Evolutionary conservation across 2,113 vertebrate genomes (phyloP), one percentile per base, ranked within the genome.

Genomic region (Aegotheles bennettii): DNA sequence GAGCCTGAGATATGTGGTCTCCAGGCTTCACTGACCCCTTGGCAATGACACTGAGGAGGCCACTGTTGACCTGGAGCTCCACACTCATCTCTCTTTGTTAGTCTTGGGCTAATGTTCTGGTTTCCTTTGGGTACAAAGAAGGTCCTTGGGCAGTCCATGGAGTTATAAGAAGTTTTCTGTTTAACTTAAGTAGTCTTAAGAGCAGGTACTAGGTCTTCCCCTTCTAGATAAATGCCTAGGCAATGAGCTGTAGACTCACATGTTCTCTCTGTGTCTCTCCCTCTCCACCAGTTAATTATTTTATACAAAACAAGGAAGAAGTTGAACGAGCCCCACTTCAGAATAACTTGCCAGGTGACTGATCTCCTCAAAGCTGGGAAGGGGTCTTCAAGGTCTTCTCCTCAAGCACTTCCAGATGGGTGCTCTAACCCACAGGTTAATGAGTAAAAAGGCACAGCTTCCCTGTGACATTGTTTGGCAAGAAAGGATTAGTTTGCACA

Each of bases 221-320:
- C 35, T 51, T 68, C 48, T 45, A 71, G 40, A 85, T 51, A 51
- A 85, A 79, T 90, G 68, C 60, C 60, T 94, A 95, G 65, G 79
- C 94, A 92, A 86, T 86, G 91, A 94, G 86, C 64, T 93, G 60
- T 33, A 93, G 89, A 92, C 73, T 91, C 93, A 81, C 68, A 87
- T 60, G 86, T 43, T 96, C 79, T 26, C 65, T 60, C n/a, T 54
- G 48, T 54, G 48, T 73, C 84, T 94, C 57, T 56, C 45, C 71
- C 79, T 56, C 42, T 42, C 42, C 0, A 0, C 23, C 76, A 75
- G 86, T 80, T 88, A 75, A 95, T 89, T 93, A 78, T 93, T 95
- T 95, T 94, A 96, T 92, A 95, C 95, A 92, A 96, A 97, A 93
- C 77, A 95, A 96, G 56, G 68, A 86, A 81, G 88, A 93, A 86